These are phyloP conservation scores for Tethea ocularis DNA, from an alignment of 2,888 invertebrate genomes.

Conservation along the genomic window DNA sequence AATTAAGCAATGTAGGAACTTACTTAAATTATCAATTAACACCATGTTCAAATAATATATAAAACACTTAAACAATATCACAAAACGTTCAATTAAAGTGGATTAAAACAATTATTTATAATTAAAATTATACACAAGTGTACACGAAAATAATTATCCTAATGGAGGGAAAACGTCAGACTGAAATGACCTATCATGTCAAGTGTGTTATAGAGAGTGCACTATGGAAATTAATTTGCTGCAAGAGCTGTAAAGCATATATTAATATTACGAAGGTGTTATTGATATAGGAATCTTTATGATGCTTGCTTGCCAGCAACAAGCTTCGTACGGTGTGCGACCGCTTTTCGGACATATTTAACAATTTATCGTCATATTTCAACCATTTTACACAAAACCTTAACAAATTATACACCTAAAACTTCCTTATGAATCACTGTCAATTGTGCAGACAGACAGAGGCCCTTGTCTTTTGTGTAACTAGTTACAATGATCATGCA, in stretches of 20 bases:
- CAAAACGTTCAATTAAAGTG: background rate
- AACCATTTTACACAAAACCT: too few species aligned
- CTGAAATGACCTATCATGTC: background rate
- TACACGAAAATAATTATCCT: background rate
- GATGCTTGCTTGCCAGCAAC: too few species aligned
- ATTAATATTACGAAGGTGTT: background rate
- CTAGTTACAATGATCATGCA: too few species aligned
- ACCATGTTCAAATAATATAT: background rate
- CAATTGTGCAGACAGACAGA: too few species aligned
- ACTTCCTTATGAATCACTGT: too few species aligned
- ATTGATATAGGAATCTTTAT: background rate
- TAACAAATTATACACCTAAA: too few species aligned
- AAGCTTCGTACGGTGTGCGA: too few species aligned
- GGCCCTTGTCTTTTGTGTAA: too few species aligned
- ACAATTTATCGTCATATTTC: too few species aligned
- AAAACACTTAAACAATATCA: background rate
- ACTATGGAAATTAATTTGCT: background rate
- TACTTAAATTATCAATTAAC: background rate
- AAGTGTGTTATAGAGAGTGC: background rate
- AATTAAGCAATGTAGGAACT: too few species aligned
- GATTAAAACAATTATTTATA: constrained; percentile 3
- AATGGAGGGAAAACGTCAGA: background rate
- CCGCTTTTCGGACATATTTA: too few species aligned
- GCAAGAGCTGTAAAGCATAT: background rate
- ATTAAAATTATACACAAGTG: background rate